Evolutionary conservation across 2,113 vertebrate species (phyloP).

Genomic region (Chelonoidis abingdonii): DNA sequence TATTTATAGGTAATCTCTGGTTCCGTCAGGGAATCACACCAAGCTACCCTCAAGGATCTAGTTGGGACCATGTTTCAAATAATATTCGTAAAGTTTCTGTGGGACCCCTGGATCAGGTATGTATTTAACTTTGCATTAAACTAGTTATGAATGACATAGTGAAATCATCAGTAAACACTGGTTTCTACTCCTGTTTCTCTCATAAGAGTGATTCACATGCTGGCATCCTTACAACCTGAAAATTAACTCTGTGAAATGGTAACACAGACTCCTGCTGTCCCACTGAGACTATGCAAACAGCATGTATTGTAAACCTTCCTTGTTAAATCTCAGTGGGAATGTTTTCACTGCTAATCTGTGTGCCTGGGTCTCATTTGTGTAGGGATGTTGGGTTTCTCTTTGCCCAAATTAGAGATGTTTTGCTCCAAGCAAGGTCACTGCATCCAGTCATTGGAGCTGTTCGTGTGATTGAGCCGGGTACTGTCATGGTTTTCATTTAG

Average conservation of each 20-base stretch:
- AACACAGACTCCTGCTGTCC: not conserved
- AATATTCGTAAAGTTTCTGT: constrained; percentile 94
- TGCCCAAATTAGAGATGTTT: not conserved
- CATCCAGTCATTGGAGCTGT: not conserved
- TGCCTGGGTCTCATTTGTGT: not conserved
- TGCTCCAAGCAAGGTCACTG: not conserved
- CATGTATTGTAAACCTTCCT: not conserved
- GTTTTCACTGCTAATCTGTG: not conserved
- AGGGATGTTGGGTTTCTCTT: not conserved
- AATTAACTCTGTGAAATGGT: not conserved
- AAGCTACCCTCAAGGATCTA: constrained; percentile 93
- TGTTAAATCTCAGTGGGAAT: not conserved
- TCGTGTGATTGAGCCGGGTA: not conserved
- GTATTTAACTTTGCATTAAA: not conserved
- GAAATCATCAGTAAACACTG: not conserved
- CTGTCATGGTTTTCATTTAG: accelerated
- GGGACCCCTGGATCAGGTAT: constrained; percentile 96
- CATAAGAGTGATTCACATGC: not conserved
- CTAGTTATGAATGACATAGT: not conserved
- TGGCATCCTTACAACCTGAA: not conserved
- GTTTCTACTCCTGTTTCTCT: not conserved
- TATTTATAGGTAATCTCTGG: constrained; percentile 90
- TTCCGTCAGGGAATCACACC: constrained; percentile 91
- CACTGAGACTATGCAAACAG: not conserved
- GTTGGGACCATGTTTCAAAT: constrained; percentile 95